Evolutionary conservation across 2,113 vertebrate genomes (phyloP), one percentile per base, ranked within the genome.

Genomic region (Chaetops frenatus): DNA sequence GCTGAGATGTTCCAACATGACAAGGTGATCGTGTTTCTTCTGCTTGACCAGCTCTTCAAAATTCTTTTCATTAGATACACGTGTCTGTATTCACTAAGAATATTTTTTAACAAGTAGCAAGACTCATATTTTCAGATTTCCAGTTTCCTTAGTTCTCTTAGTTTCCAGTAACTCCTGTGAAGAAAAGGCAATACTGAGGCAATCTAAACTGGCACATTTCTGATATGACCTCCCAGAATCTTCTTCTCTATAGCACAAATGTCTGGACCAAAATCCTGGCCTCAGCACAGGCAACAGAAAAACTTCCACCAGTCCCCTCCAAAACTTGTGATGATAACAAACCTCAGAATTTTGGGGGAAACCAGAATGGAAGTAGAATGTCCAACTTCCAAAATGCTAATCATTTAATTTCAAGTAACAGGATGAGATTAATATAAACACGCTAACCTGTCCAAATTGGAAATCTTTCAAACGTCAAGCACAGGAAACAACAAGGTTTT

Each of bases 361-460:
- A 51, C 5, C 18, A 72, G 70, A 66, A 61, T 70, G 42, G 56
- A 76, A 33, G 36, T 40, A 70, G 83, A 88, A 82, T 33, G 47
- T 56, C 64, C 74, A 53, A 45, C n/a, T 95, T 78, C 31, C 58
- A 44, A 73, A 95, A 80, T 31, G 31, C 54, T 84, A 73, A 84
- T 80, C 0, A 2, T 82, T 96, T 92, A 33, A 88, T 92, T 73
- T 92, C 71, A 47, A 94, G 79, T 60, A 94, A 92, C 96, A 97
- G 95, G 94, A 96, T 92, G 92, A 90, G 81, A 90, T 82, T 79
- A 94, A 86, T 88, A 96, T 91, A 97, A 96, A 94, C 90, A 94
- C 4, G 50, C 76, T 76, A 90, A 93, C 78, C 95, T 95, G 88
- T 92, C 95, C 94, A 92, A 94, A 94, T 40, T 96, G 96, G 96